Percentiles rank a stretch among this genome's conserved stretches.
These are phyloP conservation scores for Lagopus leucura DNA, from an alignment of 2,113 vertebrate species.

Conservation along the genomic window DNA sequence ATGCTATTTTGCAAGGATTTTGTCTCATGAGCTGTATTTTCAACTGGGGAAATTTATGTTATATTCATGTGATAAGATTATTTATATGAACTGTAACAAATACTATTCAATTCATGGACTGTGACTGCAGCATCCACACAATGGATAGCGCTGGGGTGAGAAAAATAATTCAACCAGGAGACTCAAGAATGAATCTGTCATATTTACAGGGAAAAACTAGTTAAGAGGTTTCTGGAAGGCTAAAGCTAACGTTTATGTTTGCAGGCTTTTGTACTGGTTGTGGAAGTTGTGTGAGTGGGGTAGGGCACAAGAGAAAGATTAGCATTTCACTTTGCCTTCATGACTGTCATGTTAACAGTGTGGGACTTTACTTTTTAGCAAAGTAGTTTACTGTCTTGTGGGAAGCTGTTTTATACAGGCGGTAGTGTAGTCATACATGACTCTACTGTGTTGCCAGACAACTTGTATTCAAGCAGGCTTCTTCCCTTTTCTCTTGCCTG, in stretches of 20 bases:
- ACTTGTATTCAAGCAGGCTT: background rate
- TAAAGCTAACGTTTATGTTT: background rate
- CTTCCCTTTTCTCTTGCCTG: background rate
- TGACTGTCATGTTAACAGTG: background rate
- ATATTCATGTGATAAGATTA: background rate
- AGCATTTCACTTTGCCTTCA: background rate
- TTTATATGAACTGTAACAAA: constrained; percentile 28
- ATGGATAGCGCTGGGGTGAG: background rate
- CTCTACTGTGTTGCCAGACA: background rate
- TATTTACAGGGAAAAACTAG: background rate
- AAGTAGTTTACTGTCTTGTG: background rate
- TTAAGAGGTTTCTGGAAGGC: background rate
- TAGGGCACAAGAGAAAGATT: background rate
- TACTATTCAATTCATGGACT: constrained; percentile 34
- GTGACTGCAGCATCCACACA: constrained; percentile 4
- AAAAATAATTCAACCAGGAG: constrained; percentile 1
- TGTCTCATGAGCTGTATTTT: background rate
- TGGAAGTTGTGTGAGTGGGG: background rate
- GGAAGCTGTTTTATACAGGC: background rate
- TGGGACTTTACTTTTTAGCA: background rate
- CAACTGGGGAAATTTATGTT: constrained; percentile 6
- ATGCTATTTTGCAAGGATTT: background rate
- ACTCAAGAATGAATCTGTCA: background rate
- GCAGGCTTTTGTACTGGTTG: background rate
- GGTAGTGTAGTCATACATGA: background rate